Evolutionary conservation across 2,113 vertebrate species (phyloP).

Genomic region (Podarcis muralis): DNA sequence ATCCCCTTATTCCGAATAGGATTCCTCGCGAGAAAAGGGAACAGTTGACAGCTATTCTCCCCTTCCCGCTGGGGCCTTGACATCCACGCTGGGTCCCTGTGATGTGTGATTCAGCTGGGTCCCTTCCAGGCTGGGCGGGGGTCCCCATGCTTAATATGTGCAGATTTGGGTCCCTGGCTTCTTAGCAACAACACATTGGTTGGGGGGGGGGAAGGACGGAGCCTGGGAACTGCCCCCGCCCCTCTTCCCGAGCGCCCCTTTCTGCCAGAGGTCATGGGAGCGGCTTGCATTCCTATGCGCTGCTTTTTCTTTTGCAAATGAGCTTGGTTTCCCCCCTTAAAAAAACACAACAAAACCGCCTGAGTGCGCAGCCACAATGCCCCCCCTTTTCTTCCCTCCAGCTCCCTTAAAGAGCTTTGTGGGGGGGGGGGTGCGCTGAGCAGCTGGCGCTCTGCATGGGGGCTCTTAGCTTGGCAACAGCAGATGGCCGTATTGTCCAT

Average conservation of each 20-base stretch:
- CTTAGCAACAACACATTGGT: not conserved
- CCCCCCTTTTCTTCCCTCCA: too few species aligned
- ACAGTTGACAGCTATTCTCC: too few species aligned
- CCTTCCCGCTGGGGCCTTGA: not conserved
- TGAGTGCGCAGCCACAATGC: not conserved
- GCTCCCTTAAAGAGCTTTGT: not conserved
- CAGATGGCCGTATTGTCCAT: conserved; percentile 15
- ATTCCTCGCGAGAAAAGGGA: too few species aligned
- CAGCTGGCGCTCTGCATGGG: not conserved
- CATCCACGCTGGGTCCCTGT: not conserved
- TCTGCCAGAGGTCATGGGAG: not conserved
- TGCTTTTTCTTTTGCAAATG: not conserved
- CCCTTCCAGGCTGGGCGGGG: accelerated
- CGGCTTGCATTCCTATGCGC: not conserved
- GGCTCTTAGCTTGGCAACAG: not conserved
- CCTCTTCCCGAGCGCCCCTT: not conserved
- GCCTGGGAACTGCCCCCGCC: not conserved
- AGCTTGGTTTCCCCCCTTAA: not conserved
- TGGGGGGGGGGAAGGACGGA: too few species aligned
- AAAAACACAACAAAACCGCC: not conserved
- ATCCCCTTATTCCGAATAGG: too few species aligned
- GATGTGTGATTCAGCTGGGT: too few species aligned
- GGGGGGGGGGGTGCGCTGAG: not conserved
- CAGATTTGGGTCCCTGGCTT: not conserved
- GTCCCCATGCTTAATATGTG: not conserved